Percentiles rank a stretch among this genome's conserved stretches.
phyloP scores from a whole-genome alignment of 2,797 vertebrate species.

The Manis javanica region DNA sequence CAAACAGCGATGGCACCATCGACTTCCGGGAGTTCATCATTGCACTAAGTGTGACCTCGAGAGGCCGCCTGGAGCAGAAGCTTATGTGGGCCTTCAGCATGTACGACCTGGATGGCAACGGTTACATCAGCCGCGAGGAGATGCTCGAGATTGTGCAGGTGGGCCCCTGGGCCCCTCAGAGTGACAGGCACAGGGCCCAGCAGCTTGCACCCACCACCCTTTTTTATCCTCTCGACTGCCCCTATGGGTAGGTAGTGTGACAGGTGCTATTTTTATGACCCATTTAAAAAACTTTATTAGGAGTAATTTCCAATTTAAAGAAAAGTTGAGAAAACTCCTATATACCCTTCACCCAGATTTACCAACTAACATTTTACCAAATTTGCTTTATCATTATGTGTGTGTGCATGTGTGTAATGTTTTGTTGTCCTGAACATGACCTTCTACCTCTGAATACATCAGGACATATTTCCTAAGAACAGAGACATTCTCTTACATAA shows the following conservation, averaged over 20 bases:
- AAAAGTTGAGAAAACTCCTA: background rate
- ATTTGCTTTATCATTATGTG: background rate
- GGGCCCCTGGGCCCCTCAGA: background rate
- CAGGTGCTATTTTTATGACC: background rate
- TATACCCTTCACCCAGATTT: background rate
- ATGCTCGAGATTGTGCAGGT: slow-evolving; percentile 92
- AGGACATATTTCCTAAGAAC: slow-evolving; percentile 60
- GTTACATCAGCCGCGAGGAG: slow-evolving; percentile 91
- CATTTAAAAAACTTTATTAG: background rate
- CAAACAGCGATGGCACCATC: slow-evolving; percentile 91
- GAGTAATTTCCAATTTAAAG: background rate
- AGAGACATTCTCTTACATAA: slow-evolving; percentile 73
- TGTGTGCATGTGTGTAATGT: background rate
- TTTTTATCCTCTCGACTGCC: background rate
- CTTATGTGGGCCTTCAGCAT: slow-evolving; percentile 93
- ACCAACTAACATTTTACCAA: background rate
- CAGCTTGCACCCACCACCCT: background rate
- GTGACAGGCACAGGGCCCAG: background rate
- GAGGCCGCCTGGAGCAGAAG: slow-evolving; percentile 91
- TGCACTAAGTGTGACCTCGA: slow-evolving; percentile 90
- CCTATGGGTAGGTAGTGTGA: background rate
- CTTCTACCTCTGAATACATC: background rate
- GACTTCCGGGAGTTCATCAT: slow-evolving; percentile 92
- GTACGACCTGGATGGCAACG: slow-evolving; percentile 91
- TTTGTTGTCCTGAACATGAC: background rate